phyloP scores from a whole-genome alignment of 2,113 vertebrate species.

The Campylomormyrus tamandua region DNA sequence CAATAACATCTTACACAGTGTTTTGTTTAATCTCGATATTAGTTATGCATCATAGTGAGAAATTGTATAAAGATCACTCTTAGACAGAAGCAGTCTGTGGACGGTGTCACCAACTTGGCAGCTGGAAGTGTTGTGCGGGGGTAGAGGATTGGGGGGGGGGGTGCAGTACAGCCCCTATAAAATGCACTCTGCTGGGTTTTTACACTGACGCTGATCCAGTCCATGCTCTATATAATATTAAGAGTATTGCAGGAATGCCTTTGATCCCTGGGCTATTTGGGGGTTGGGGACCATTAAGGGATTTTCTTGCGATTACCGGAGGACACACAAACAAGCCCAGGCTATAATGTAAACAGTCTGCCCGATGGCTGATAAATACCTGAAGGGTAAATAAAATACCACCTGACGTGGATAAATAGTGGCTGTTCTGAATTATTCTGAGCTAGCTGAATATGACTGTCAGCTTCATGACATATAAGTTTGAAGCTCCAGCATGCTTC shows the following conservation, averaged over 20 bases:
- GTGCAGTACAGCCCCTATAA: conserved; percentile 8
- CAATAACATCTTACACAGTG: background rate
- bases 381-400: background rate
- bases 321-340: conserved; percentile 4
- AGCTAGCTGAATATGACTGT: background rate
- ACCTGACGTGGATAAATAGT: background rate
- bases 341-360: background rate
- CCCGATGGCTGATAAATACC: background rate
- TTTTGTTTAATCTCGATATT: background rate
- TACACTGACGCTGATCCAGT: conserved; percentile 22
- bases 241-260: conserved; percentile 29
- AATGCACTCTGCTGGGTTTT: conserved; percentile 22
- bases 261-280: conserved; percentile 27
- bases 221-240: conserved; percentile 18
- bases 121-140: background rate
- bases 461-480: background rate
- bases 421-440: background rate
- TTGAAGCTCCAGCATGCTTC: background rate
- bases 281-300: background rate
- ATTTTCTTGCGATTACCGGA: conserved; percentile 18
- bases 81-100: background rate
- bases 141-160: background rate
- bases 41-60: background rate
- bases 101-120: background rate
- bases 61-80: background rate